A percentile compares a stretch with the other conserved stretches of the same genome.
Conservation (phyloP, 2,888 invertebrate species). For the Buathra laborator region DNA sequence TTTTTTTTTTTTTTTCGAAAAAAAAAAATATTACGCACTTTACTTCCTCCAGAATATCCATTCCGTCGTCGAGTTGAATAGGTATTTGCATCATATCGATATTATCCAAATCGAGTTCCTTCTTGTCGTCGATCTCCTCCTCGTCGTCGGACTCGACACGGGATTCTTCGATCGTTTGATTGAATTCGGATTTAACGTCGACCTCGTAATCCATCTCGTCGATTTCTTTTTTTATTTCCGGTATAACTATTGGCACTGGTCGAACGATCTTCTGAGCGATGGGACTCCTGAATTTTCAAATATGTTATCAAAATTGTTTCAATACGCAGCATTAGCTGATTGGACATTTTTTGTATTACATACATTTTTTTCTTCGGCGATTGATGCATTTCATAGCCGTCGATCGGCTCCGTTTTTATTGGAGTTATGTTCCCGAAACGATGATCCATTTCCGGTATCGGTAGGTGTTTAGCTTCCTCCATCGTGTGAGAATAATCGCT, state of each 20-base stretch:
- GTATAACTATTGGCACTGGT: constrained; percentile 70
- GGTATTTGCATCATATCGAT: constrained; percentile 93
- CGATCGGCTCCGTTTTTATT: constrained; percentile 80
- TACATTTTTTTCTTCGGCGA: constrained; percentile 75
- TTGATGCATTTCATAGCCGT: constrained; percentile 76
- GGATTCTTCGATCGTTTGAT: constrained; percentile 71
- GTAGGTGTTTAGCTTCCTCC: constrained; percentile 79
- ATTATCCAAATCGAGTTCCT: constrained; percentile 86
- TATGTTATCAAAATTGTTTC: not conserved
- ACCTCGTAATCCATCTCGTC: constrained; percentile 81
- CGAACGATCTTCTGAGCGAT: constrained; percentile 72
- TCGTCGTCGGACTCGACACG: constrained; percentile 75
- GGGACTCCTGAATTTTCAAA: constrained; percentile 73
- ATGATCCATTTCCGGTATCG: constrained; percentile 76
- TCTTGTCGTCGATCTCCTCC: constrained; percentile 80
- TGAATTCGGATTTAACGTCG: constrained; percentile 78
- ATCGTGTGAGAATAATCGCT: constrained; percentile 80
- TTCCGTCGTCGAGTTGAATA: constrained; percentile 90
- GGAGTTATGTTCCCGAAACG: constrained; percentile 71
- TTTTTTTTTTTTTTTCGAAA: not conserved
- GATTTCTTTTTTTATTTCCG: constrained; percentile 82
- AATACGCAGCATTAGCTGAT: not conserved
- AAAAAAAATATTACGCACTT: constrained; percentile 80
- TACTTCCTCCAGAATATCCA: constrained; percentile 86
- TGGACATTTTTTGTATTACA: not conserved